Base-by-base conservation (phyloP, 2,888 invertebrate genomes). In the Ryuthela nishihirai region DNA sequence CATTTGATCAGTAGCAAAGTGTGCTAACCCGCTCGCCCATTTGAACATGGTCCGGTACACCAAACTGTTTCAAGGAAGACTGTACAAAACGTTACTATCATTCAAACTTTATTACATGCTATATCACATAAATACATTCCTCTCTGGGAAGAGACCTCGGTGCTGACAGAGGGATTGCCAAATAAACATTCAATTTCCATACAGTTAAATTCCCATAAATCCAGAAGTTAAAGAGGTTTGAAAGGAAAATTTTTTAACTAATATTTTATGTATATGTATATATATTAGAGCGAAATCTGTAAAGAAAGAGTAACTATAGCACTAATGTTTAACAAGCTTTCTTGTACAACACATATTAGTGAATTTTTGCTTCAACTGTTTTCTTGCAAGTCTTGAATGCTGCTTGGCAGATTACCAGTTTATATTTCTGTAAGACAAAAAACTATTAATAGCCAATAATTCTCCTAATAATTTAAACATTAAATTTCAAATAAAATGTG, bases 41-140 rank as follows among this genome's bases (percentile, higher is more conserved):
- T n/a, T n/a, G n/a, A n/a, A n/a, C n/a, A n/a, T n/a, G n/a, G n/a
- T n/a, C n/a, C n/a, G n/a, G n/a, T n/a, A n/a, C n/a, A n/a, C n/a
- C n/a, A n/a, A n/a, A n/a, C n/a, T n/a, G n/a, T n/a, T n/a, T n/a
- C n/a, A n/a, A n/a, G n/a, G n/a, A n/a, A n/a, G n/a, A n/a, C n/a
- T n/a, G n/a, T n/a, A n/a, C n/a, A n/a, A n/a, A n/a, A n/a, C n/a
- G n/a, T n/a, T n/a, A n/a, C n/a, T n/a, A n/a, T 58, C 56, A 50
- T 52, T 58, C 52, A 58, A 58, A 58, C 56, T 58, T 58, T 58
- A 58, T 58, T 58, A 58, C 56, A 58, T 56, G 56, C 42, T 58
- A 58, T 58, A 58, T 58, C 56, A 58, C 56, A 58, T 58, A 58
- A 50, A 58, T 58, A 58, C 52, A 52, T 18, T 46, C 52, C 56